phyloP scores from a whole-genome alignment of 2,888 invertebrate species.

The Esperia sulphurella region DNA sequence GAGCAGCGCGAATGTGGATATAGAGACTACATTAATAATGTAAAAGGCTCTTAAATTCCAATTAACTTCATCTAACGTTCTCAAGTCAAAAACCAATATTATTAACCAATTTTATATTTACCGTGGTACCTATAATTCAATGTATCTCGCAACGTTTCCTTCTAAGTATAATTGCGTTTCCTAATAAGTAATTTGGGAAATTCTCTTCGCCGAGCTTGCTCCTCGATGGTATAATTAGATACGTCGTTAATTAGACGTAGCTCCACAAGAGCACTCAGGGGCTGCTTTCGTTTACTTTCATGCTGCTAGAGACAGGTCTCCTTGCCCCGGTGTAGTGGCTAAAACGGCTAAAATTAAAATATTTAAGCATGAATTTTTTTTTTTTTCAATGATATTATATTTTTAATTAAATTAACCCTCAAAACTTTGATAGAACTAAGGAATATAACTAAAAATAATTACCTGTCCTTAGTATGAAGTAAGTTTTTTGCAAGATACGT shows the following conservation, averaged over 20 bases:
- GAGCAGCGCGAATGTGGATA: no score
- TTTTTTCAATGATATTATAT: not conserved
- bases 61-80: not conserved
- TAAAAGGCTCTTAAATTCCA: not conserved
- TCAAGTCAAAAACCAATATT: not conserved
- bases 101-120: not conserved
- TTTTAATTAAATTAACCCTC: no score
- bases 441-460: not conserved
- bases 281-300: constrained; percentile 53
- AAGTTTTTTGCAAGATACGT: not conserved
- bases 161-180: constrained; percentile 63
- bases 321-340: constrained; percentile 18
- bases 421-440: not conserved
- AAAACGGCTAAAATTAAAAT: constrained; percentile 18
- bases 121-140: constrained; percentile 26
- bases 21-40: no score
- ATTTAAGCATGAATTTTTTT: constrained; percentile 1
- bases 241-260: constrained; percentile 70
- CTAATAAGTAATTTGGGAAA: constrained; percentile 70
- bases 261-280: constrained; percentile 62
- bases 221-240: constrained; percentile 57
- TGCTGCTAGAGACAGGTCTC: constrained; percentile 34
- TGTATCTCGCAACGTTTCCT: constrained; percentile 51
- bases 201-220: constrained; percentile 52
- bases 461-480: not conserved